Percentiles rank a stretch among this genome's conserved stretches.
Evolutionary conservation across 1,140 invertebrate genomes (phyloP).

Genomic region (Venturia canescens): DNA sequence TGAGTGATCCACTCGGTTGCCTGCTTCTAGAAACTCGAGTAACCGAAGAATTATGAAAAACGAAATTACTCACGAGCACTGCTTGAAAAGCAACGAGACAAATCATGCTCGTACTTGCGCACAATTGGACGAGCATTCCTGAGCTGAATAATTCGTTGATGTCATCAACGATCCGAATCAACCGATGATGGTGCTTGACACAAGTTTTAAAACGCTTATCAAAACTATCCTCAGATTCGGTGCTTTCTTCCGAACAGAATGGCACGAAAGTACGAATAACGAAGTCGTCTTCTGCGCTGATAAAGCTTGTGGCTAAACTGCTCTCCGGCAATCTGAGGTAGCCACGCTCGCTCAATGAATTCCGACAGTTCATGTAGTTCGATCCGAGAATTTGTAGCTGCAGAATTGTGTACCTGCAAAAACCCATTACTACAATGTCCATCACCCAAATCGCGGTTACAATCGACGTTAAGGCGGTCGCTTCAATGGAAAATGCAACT

Average conservation of each 20-base stretch:
- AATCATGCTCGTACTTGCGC: slow-evolving; percentile 62
- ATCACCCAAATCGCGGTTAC: slow-evolving; percentile 55
- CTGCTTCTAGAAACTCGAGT: not conserved
- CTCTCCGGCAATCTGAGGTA: not conserved
- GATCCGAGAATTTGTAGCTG: slow-evolving; percentile 51
- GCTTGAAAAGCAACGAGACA: slow-evolving; percentile 64
- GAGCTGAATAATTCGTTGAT: slow-evolving; percentile 59
- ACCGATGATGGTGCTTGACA: slow-evolving; percentile 58
- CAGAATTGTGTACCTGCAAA: slow-evolving; percentile 48
- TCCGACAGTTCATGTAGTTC: slow-evolving; percentile 54
- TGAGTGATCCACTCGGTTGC: no score
- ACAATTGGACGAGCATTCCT: slow-evolving; percentile 61
- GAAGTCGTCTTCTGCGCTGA: not conserved
- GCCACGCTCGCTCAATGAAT: not conserved
- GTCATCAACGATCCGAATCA: slow-evolving; percentile 53
- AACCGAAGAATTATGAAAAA: not conserved
- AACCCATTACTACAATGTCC: slow-evolving; percentile 44
- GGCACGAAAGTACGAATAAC: slow-evolving; percentile 31
- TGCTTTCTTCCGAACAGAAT: slow-evolving; percentile 15
- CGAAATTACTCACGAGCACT: slow-evolving; percentile 54
- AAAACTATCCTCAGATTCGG: slow-evolving; percentile 38
- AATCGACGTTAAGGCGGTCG: slow-evolving; percentile 45
- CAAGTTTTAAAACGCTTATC: slow-evolving; percentile 49
- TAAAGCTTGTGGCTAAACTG: slow-evolving; percentile 1
- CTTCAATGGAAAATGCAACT: slow-evolving; percentile 55